A percentile compares a stretch with the other conserved stretches of the same genome.
Evolutionary conservation across 2,113 vertebrate genomes (phyloP).

Genomic region (Tetrao urogallus): DNA sequence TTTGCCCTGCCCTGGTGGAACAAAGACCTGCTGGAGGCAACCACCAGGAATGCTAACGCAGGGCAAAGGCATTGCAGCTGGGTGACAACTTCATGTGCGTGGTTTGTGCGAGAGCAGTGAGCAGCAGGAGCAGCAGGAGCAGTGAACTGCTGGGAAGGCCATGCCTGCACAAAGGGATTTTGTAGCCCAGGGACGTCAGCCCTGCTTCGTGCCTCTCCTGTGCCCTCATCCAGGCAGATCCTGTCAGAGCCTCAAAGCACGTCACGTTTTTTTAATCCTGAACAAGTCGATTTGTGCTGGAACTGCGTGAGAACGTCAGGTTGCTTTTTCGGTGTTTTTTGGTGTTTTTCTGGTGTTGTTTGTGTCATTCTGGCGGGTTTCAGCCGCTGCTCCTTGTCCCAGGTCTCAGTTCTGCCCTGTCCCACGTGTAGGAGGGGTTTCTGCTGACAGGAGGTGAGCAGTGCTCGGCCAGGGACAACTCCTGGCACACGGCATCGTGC

Average conservation of each 20-base stretch:
- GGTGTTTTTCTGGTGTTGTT: too few relatives aligned
- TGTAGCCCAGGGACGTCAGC: not conserved
- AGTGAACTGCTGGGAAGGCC: not conserved
- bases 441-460: accelerated
- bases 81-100: not conserved
- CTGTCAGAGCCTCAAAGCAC: not conserved
- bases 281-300: accelerated
- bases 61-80: not conserved
- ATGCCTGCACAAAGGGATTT: accelerated
- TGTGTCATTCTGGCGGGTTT: not conserved
- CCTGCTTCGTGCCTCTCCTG: not conserved
- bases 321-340: not conserved
- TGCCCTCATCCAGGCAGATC: accelerated
- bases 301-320: not conserved
- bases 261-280: too few relatives aligned
- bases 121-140: not conserved
- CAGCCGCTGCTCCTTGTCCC: not conserved
- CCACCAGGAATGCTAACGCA: not conserved
- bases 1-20: not conserved
- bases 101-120: not conserved
- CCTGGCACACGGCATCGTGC: not conserved
- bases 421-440: not conserved
- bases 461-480: not conserved
- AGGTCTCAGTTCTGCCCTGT: not conserved
- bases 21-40: accelerated